Conservation (phyloP, 2,888 invertebrate genomes). For the Rhaphigaster nebulosa region DNA sequence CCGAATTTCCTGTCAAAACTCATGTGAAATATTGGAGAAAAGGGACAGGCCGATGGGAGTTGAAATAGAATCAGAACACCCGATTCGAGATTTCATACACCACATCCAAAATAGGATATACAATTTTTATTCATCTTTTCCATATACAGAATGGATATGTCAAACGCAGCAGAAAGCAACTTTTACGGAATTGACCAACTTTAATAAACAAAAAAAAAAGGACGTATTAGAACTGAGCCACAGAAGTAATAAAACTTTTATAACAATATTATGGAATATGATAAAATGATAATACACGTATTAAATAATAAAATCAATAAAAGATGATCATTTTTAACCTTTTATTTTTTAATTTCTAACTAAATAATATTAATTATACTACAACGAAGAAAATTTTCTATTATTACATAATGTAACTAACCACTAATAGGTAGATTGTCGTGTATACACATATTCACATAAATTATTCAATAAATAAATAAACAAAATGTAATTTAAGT, state of each 20-base stretch:
- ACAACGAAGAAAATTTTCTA: too few relatives aligned
- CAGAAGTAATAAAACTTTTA: not conserved
- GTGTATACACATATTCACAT: too few relatives aligned
- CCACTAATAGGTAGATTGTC: too few relatives aligned
- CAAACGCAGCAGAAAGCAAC: not conserved
- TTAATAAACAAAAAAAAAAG: not conserved
- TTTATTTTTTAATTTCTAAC: too few relatives aligned
- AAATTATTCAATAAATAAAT: too few relatives aligned
- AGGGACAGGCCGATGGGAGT: not conserved
- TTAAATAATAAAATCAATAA: not conserved
- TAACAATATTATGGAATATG: not conserved
- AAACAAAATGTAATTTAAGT: not conserved
- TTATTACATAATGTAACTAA: too few relatives aligned
- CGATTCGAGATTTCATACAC: not conserved
- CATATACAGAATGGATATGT: constrained; percentile 12
- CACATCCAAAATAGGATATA: constrained; percentile 5
- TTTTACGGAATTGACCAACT: not conserved
- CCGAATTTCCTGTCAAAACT: constrained; percentile 16
- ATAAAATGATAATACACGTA: not conserved
- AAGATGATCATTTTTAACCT: not conserved
- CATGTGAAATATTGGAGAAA: constrained; percentile 15
- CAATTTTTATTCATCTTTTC: not conserved
- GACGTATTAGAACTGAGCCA: not conserved
- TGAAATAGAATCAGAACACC: constrained; percentile 10
- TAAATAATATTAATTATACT: too few relatives aligned